Percentiles rank a stretch among this genome's conserved stretches.
phyloP scores from a whole-genome alignment of 2,113 vertebrate species.

The Sapajus apella region DNA sequence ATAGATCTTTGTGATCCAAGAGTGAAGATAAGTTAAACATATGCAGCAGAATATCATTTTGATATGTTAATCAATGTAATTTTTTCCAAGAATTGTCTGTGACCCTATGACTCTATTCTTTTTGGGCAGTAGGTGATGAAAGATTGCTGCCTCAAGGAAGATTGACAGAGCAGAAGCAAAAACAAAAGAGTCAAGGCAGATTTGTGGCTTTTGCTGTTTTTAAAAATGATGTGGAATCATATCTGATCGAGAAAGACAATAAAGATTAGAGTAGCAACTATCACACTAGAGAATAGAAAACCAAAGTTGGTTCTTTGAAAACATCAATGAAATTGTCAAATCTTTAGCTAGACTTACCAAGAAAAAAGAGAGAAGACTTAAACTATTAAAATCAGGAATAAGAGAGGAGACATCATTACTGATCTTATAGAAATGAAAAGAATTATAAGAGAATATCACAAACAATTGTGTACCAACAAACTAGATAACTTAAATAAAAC shows the following conservation, averaged over 20 bases:
- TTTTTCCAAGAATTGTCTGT: neutral
- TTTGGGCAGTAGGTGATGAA: neutral
- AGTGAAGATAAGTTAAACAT: neutral
- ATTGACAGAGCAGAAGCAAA: neutral
- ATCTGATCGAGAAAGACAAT: neutral
- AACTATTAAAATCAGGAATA: neutral
- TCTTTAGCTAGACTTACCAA: neutral
- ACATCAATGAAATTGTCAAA: neutral
- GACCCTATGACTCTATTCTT: neutral
- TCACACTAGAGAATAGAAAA: neutral
- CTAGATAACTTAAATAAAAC: neutral
- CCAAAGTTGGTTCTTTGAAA: neutral
- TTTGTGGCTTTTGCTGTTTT: neutral
- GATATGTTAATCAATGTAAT: neutral
- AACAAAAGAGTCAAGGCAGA: neutral
- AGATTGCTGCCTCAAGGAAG: neutral
- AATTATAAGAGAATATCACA: neutral
- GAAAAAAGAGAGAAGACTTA: neutral
- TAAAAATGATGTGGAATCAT: neutral
- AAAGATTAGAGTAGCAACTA: neutral
- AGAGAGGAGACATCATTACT: neutral
- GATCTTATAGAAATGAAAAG: neutral
- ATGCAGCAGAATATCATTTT: neutral
- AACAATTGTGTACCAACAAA: neutral
- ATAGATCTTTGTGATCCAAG: neutral